Evolutionary conservation across 2,888 invertebrate species (phyloP), one percentile per base, ranked within the genome.

Genomic region (Eilema depressum): DNA sequence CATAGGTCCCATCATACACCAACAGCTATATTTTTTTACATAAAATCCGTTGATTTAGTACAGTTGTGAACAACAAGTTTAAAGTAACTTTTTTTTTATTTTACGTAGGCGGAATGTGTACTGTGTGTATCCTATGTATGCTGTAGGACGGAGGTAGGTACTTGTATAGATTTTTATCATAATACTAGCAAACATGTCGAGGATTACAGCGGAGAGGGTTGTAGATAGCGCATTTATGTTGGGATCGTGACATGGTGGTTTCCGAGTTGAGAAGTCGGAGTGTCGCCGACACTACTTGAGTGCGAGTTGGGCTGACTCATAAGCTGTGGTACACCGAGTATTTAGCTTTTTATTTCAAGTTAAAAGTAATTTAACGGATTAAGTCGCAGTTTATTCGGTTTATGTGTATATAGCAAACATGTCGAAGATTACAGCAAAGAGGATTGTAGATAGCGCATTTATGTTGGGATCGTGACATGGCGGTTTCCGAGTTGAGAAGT

Each of bases 271-370:
- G 73, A 89, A 88, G 91, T 88, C 88, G 81, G 78, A 80, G 83
- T 86, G 87, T 85, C 86, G 84, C 82, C 82, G 79, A 81, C 87
- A 84, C 83, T 72, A 80, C 85, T 88, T 82, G 79, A 71, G 82
- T 75, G 73, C 68, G 76, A 83, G 76, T 87, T 85, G 75, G 77
- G 90, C 89, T 86, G 87, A 86, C 79, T 91, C 90, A 90, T 74
- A 63, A 25, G 71, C 26, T 26, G 47, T 20, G 84, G 37, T 71
- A 86, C 83, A 89, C 83, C 61, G 70, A 70, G 64, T 59, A 23
- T 25, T 25, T 23, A 3, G 0, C 10, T 20, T 56, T 56, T 23
- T 28, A n/a, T n/a, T n/a, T n/a, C n/a, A n/a, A n/a, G n/a, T n/a
- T n/a, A n/a, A n/a, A n/a, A n/a, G n/a, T n/a, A n/a, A n/a, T n/a